phyloP scores from a whole-genome alignment of 2,797 vertebrate species.

The Pangasius macronema region DNA sequence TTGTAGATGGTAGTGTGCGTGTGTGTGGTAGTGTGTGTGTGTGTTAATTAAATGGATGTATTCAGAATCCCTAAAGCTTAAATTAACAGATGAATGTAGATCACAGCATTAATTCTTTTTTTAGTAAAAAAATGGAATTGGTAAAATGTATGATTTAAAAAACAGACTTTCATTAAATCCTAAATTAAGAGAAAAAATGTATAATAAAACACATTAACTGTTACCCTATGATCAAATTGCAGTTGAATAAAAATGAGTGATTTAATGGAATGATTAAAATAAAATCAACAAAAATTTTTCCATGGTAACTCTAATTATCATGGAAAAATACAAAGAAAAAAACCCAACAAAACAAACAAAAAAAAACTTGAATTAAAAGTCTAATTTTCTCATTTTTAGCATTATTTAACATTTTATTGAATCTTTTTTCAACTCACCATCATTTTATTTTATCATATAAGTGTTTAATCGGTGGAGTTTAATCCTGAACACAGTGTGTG shows the following conservation, averaged over 20 bases:
- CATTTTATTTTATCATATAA: background rate
- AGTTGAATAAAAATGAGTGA: background rate
- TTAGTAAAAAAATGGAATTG: background rate
- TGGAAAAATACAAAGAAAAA: background rate
- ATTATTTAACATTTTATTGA: background rate
- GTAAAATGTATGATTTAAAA: background rate
- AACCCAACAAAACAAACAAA: background rate
- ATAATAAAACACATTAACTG: background rate
- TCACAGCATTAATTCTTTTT: background rate
- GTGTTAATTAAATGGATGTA: background rate
- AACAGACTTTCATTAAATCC: background rate
- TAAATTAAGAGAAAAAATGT: background rate
- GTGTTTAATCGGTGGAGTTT: background rate
- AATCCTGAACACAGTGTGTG: too few relatives aligned
- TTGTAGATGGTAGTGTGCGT: constrained; percentile 8
- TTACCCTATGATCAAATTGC: background rate
- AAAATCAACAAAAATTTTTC: background rate
- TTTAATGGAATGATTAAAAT: background rate
- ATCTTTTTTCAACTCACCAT: background rate
- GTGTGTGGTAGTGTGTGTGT: constrained; percentile 19
- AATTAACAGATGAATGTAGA: background rate
- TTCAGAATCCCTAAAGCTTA: background rate
- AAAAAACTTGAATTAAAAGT: background rate
- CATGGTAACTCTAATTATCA: background rate
- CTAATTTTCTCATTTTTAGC: background rate